These are phyloP conservation scores for Dicranocentrus wangi DNA, from an alignment of 2,888 invertebrate genomes.

Conservation along the genomic window DNA sequence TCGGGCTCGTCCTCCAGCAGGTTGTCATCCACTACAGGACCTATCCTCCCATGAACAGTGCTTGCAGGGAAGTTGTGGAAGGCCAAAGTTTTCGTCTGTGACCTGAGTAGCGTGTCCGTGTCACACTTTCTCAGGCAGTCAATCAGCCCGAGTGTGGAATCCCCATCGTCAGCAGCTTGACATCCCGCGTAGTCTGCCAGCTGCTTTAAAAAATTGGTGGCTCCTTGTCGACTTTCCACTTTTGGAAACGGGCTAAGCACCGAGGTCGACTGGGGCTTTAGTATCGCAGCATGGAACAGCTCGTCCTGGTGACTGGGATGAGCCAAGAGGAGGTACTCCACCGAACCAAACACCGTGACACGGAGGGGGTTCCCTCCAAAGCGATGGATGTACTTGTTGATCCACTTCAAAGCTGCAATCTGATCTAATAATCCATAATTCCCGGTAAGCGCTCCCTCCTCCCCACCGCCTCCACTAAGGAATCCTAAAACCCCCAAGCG, in stretches of 20 bases:
- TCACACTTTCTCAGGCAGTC: conserved; percentile 64
- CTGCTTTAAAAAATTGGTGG: conserved; percentile 35
- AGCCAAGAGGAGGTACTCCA: conserved; percentile 67
- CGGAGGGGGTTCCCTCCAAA: conserved; percentile 71
- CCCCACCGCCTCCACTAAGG: conserved; percentile 63
- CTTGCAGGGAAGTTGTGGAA: conserved; percentile 64
- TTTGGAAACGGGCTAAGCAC: conserved; percentile 52
- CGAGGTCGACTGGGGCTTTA: conserved; percentile 60
- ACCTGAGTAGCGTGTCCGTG: conserved; percentile 54
- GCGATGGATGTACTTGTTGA: conserved; percentile 69
- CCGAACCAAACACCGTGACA: conserved; percentile 69
- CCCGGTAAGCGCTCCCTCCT: conserved; percentile 50
- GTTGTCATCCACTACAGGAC: conserved; percentile 66
- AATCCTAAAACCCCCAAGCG: conserved; percentile 69
- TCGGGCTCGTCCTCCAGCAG: conserved; percentile 64
- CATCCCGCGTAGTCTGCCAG: conserved; percentile 47
- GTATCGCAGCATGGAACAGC: conserved; percentile 68
- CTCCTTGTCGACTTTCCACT: conserved; percentile 41
- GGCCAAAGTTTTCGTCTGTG: conserved; percentile 62
- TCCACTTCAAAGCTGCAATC: conserved; percentile 68
- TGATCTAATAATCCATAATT: conserved; percentile 71
- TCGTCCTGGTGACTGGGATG: conserved; percentile 32
- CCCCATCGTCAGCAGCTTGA: background rate
- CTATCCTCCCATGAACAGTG: conserved; percentile 17
- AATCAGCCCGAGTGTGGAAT: background rate